These are phyloP conservation scores for Sciurus carolinensis DNA, from an alignment of 2,797 vertebrate species.

Conservation along the genomic window DNA sequence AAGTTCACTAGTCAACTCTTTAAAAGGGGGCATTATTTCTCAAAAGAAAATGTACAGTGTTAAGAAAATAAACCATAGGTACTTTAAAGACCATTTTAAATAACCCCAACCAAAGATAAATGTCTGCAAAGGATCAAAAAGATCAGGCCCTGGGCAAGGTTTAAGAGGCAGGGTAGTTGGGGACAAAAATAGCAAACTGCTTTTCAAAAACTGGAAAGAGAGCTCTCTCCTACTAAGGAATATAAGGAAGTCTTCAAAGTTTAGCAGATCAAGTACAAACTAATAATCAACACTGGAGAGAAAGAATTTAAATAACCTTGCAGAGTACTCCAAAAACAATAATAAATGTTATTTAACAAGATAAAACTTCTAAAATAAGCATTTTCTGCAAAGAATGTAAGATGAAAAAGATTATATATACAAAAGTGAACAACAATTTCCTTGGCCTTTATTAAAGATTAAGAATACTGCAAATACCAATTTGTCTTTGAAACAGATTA, in stretches of 20 bases:
- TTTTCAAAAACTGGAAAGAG: constrained; percentile 43
- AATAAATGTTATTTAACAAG: constrained; percentile 61
- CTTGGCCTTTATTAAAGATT: constrained; percentile 6
- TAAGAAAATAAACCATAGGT: constrained; percentile 70
- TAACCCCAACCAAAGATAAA: constrained; percentile 65
- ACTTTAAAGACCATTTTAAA: constrained; percentile 74
- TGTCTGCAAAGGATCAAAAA: constrained; percentile 68
- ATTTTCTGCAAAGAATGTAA: constrained; percentile 18
- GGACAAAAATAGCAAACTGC: constrained; percentile 30
- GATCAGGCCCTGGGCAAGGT: not conserved
- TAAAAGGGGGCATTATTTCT: constrained; percentile 46
- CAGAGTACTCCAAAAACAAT: constrained; percentile 67
- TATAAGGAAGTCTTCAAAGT: constrained; percentile 55
- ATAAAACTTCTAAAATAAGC: constrained; percentile 55
- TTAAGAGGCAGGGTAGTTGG: not conserved
- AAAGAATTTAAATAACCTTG: constrained; percentile 66
- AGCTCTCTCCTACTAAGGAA: constrained; percentile 56
- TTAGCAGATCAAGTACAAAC: constrained; percentile 71
- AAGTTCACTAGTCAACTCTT: constrained; percentile 51
- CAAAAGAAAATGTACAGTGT: constrained; percentile 67
- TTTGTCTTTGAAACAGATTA: constrained; percentile 38
- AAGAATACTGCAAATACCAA: constrained; percentile 24
- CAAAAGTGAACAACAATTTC: not conserved
- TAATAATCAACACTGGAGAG: constrained; percentile 64
- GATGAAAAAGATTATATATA: not conserved